Evolutionary conservation across 2,113 vertebrate species (phyloP), one percentile per base, ranked within the genome.

Genomic region (Phocoena sinus): DNA sequence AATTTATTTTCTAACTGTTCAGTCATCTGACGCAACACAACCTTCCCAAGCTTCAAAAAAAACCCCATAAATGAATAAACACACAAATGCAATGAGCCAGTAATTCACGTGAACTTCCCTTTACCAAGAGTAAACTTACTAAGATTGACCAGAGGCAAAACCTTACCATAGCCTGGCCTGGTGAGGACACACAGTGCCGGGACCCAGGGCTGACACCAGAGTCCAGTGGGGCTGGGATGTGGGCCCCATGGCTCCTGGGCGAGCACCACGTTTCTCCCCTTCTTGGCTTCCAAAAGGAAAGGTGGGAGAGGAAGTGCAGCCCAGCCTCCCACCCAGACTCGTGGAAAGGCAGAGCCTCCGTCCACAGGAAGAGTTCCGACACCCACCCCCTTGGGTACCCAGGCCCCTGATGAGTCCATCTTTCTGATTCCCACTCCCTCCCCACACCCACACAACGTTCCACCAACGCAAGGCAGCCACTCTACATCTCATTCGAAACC

Each of bases 261-360:
- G 2, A 17, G 20, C 17, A 31, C 15, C 18, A 8, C 3, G 0
- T 17, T 38, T 31, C 81, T 38, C 25, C 23, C 15, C 0, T 6
- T n/a, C 31, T 53, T 26, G 25, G 25, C n/a, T 65, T 65, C 58
- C 13, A 4, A 18, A 63, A 53, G 8, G 58, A 38, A 47, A 53
- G 8, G 81, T 14, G 7, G 26, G 33, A 3, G 1, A n/a, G 58
- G 79, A 36, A 25, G 38, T 5, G 36, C 79, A 20, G 79, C 1
- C 4, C 38, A 18, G 67, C 31, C 33, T 12, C 68, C 38, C 38
- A 25, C 36, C 9, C 65, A 18, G 68, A 76, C 44, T 18, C 44
- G 3, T 0, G 18, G 47, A 14, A 10, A 23, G 33, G n/a, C 5
- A 9, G 81, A 33, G 13, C 17, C 44, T 44, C 14, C 31, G 1